phyloP scores from a whole-genome alignment of 1,140 invertebrate species.

The Drosophila yakuba region DNA sequence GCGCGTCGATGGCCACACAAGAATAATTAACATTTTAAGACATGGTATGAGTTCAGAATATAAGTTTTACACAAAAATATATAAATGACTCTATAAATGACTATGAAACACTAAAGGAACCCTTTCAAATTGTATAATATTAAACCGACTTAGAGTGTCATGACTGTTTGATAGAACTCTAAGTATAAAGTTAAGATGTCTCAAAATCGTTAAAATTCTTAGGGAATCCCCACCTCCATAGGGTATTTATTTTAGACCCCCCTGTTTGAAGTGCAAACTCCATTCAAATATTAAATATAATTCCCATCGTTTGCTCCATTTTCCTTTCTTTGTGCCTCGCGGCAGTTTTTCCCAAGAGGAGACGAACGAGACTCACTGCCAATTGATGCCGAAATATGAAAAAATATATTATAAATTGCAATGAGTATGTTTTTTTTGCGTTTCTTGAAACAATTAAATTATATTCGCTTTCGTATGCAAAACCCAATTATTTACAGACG shows the following conservation, averaged over 20 bases:
- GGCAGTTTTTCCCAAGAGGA: conserved; percentile 1
- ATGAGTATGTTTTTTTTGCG: conserved; percentile 29
- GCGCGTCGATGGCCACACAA: too few relatives aligned
- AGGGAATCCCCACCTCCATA: background rate
- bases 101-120: too few relatives aligned
- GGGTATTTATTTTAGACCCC: conserved; percentile 11
- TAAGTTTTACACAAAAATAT: too few relatives aligned
- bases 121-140: too few relatives aligned
- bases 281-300: conserved; percentile 39
- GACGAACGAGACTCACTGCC: conserved; percentile 13
- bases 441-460: conserved; percentile 72
- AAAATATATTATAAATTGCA: conserved; percentile 46
- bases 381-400: conserved; percentile 12
- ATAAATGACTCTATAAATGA: too few relatives aligned
- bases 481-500: conserved; percentile 57
- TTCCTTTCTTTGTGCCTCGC: background rate
- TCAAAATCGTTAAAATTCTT: background rate
- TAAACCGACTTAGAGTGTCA: too few relatives aligned
- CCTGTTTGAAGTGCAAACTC: conserved; percentile 18
- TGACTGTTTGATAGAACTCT: too few relatives aligned
- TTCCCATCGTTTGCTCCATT: conserved; percentile 25
- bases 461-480: conserved; percentile 52
- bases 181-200: background rate
- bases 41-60: too few relatives aligned
- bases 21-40: too few relatives aligned